phyloP scores from a whole-genome alignment of 2,797 vertebrate genomes.

The Eleutherodactylus coqui region DNA sequence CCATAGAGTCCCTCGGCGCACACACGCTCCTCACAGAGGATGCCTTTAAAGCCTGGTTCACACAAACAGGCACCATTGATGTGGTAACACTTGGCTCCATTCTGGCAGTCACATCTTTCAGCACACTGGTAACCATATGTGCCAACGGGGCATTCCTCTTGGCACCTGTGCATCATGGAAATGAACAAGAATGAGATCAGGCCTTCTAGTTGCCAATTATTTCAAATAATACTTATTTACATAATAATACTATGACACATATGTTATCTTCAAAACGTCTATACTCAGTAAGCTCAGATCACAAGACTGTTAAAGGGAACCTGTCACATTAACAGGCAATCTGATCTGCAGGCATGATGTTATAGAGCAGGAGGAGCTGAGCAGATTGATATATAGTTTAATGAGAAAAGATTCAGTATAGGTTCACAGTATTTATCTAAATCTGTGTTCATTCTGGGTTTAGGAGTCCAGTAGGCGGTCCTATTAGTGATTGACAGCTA shows the following conservation, averaged over 20 bases:
- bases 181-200: not conserved
- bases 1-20: constrained; percentile 92
- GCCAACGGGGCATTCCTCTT: constrained; percentile 95
- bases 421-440: too few relatives aligned
- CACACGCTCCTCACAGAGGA: constrained; percentile 92
- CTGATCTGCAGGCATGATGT: too few relatives aligned
- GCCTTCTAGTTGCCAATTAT: not conserved
- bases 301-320: too few relatives aligned
- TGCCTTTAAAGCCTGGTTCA: constrained; percentile 92
- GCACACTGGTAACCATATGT: constrained; percentile 91
- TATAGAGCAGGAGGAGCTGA: too few relatives aligned
- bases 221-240: not conserved
- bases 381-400: too few relatives aligned
- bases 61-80: constrained; percentile 92
- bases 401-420: too few relatives aligned
- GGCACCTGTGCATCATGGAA: constrained; percentile 81
- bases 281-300: not conserved
- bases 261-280: too few relatives aligned
- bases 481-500: too few relatives aligned
- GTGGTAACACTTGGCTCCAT: constrained; percentile 93
- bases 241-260: too few relatives aligned
- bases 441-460: too few relatives aligned
- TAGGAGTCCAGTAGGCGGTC: too few relatives aligned
- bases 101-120: constrained; percentile 90
- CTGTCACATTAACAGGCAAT: too few relatives aligned